Percentiles rank a stretch among this genome's conserved stretches.
phyloP scores from a whole-genome alignment of 2,113 vertebrate genomes.

The Diadophis punctatus region DNA sequence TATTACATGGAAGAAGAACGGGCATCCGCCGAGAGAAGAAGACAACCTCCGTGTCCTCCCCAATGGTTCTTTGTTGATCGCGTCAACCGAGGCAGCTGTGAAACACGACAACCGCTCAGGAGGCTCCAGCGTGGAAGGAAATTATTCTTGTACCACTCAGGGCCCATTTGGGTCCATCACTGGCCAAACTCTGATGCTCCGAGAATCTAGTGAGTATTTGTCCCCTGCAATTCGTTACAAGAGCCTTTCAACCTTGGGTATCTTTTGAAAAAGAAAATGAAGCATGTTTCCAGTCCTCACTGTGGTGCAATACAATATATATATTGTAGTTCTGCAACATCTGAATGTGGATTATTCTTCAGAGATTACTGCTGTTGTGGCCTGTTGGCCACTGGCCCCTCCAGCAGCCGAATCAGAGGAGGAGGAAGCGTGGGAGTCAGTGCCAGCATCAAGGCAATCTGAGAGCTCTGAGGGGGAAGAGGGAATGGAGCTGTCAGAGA shows the following conservation, averaged over 20 bases:
- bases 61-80: constrained; percentile 83
- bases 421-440: too few species aligned
- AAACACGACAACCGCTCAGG: constrained; percentile 48
- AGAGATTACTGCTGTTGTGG: too few species aligned
- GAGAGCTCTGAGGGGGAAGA: too few species aligned
- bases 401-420: too few species aligned
- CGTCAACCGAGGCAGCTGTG: constrained; percentile 41
- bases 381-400: too few species aligned
- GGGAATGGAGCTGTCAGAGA: too few species aligned
- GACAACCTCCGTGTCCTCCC: constrained; percentile 71
- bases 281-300: neutral
- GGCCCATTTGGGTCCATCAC: constrained; percentile 80
- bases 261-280: neutral
- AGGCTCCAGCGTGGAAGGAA: constrained; percentile 70
- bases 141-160: constrained; percentile 83
- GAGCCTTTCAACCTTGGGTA: neutral
- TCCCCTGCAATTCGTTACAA: neutral
- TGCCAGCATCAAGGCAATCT: too few species aligned
- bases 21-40: constrained; percentile 67
- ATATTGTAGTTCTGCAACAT: too few species aligned
- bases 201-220: constrained; percentile 81
- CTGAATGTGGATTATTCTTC: too few species aligned
- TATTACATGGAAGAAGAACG: constrained; percentile 86
- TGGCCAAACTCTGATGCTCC: constrained; percentile 82
- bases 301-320: neutral